These are phyloP conservation scores for Leptonema lineaticorne DNA, from an alignment of 1,140 invertebrate species.

Conservation along the genomic window DNA sequence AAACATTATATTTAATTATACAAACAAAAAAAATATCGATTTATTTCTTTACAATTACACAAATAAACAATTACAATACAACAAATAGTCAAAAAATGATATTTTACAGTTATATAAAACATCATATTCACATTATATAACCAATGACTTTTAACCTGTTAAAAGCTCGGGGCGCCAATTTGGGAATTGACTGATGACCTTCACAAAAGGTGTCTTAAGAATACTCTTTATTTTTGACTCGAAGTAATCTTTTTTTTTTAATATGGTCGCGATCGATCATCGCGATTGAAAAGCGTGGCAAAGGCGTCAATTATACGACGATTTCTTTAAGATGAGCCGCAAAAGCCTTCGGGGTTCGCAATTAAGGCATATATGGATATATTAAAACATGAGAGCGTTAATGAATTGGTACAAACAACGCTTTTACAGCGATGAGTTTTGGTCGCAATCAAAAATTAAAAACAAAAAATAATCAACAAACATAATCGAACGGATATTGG, in stretches of 20 bases:
- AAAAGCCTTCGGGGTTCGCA: neutral
- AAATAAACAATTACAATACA: no score
- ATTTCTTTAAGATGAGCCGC: neutral
- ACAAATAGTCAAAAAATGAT: no score
- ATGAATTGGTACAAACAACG: neutral
- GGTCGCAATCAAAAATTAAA: neutral
- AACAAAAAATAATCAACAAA: neutral
- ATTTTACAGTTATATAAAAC: no score
- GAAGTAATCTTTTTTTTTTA: no score
- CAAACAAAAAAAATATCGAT: no score
- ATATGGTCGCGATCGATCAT: constrained; percentile 6
- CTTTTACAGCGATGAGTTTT: neutral
- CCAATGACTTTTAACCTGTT: neutral
- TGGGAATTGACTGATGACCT: constrained; percentile 1
- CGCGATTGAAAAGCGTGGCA: constrained; percentile 10
- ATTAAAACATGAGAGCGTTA: constrained; percentile 1
- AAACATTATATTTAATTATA: no score
- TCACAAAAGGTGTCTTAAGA: neutral
- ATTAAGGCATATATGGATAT: no score
- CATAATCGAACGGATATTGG: neutral
- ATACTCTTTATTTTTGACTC: no score
- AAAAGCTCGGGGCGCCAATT: neutral
- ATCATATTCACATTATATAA: neutral
- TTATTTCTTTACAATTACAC: no score
- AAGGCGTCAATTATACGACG: constrained; percentile 6